Base-by-base conservation (phyloP, 2,888 invertebrate genomes). In the Seladonia tumulorum region DNA sequence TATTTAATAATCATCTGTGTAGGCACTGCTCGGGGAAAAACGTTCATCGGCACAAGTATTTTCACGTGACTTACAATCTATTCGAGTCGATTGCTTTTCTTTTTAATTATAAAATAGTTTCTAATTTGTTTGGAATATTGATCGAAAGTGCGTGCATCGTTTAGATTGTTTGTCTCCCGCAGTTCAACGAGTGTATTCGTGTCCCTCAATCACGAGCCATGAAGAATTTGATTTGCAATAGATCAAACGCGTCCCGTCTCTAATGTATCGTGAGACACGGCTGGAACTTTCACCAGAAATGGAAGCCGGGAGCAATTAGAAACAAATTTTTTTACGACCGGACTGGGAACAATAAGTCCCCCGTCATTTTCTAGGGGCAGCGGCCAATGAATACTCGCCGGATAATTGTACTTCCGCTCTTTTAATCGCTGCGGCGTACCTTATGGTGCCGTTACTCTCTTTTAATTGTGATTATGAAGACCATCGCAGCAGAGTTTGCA, bases 201-300 rank as follows among this genome's bases (percentile, higher is more conserved):
- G 35, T 42, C 4, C n/a, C 18, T n/a, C n/a, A 16, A 25, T 22
- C 68, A 29, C 70, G 72, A 42, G 45, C 74, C 57, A 39, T 22
- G 45, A 63, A 39, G 4, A 71, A 45, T 53, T 47, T 29, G 39
- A 78, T 63, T 74, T 22, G 22, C 4, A 29, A 72, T 22, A 29
- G 71, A 68, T 29, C 10, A 42, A 35, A 45, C 25, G 49, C 29
- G 47, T 81, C 42, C 18, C 49, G 49, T 8, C 22, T 22, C 35
- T 42, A 45, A 75, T 18, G 45, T 45, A 53, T 53, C 57, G 12
- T 16, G 29, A 45, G 66, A 47, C 53, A 22, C 45, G 1, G n/a
- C 53, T 66, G 25, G 1, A n/a, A 82, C 80, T 83, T 87, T 90
- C 85, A 77, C 76, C 79, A 71, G 82, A 78, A 80, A 83, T 74